A percentile compares a stretch with the other conserved stretches of the same genome.
Conservation (phyloP, 2,888 invertebrate species). For the Synergus japonicus region DNA sequence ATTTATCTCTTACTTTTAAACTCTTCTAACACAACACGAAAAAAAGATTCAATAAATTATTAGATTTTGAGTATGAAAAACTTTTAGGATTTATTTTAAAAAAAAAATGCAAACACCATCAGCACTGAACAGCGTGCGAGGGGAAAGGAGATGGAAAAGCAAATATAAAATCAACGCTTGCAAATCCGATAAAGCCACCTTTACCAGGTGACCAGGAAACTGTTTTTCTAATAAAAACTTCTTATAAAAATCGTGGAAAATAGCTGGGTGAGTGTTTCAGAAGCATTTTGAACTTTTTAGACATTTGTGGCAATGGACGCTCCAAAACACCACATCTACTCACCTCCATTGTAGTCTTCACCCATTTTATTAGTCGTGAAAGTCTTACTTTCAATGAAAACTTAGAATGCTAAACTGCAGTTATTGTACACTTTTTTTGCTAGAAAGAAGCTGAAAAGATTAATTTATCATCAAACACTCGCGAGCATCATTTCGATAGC, state of each 20-base stretch:
- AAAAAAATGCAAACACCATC: not conserved
- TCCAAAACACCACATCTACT: conserved; percentile 51
- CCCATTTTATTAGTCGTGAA: conserved; percentile 64
- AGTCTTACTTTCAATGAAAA: not conserved
- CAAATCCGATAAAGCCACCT: not conserved
- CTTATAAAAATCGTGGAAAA: conserved; percentile 14
- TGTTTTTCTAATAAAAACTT: conserved; percentile 11
- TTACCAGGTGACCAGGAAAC: not conserved
- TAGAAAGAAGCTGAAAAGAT: conserved; percentile 31
- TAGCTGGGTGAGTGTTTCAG: not conserved
- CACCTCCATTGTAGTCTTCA: conserved; percentile 75
- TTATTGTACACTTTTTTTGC: conserved; percentile 16
- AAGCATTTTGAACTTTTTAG: not conserved
- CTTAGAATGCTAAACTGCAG: not conserved
- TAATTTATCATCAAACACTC: conserved; percentile 28
- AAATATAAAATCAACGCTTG: not conserved
- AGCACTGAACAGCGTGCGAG: not conserved
- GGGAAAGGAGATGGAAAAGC: not conserved
- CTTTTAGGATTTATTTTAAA: not conserved
- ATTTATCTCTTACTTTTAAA: not conserved
- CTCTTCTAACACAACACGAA: not conserved
- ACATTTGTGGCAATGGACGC: conserved; percentile 12
- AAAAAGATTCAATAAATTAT: not conserved
- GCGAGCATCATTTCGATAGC: conserved; percentile 22
- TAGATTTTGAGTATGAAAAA: not conserved